Percentiles rank a stretch among this genome's conserved stretches.
phyloP scores from a whole-genome alignment of 2,888 invertebrate genomes.

The Orchestes rusci region DNA sequence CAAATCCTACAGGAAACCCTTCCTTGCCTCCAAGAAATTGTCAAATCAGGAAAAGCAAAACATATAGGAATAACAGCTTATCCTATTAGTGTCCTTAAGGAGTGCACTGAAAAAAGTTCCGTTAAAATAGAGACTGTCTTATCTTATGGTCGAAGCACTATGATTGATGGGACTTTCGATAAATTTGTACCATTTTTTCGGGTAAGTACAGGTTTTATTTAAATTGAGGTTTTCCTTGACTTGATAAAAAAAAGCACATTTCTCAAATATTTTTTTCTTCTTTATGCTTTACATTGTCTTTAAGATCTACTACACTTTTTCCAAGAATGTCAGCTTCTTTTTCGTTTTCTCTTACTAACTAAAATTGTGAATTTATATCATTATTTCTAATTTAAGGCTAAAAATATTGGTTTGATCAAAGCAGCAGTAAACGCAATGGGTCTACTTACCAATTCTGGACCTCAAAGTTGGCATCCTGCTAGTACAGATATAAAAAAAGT shows the following conservation, averaged over 20 bases:
- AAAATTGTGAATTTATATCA: slow-evolving; percentile 3
- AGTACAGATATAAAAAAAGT: slow-evolving; percentile 53
- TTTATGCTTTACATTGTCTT: no score
- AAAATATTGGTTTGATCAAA: slow-evolving; percentile 73
- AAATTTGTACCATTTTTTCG: slow-evolving; percentile 69
- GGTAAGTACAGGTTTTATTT: no score
- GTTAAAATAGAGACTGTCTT: slow-evolving; percentile 61
- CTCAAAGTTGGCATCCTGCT: slow-evolving; percentile 78
- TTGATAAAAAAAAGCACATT: no score
- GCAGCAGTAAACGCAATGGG: slow-evolving; percentile 81
- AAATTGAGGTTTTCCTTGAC: no score
- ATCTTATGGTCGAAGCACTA: slow-evolving; percentile 71
- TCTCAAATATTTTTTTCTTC: no score
- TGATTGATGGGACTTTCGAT: slow-evolving; percentile 70
- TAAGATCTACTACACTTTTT: slow-evolving; percentile 2
- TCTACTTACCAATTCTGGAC: slow-evolving; percentile 66
- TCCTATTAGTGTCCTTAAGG: slow-evolving; percentile 67
- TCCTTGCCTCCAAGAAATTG: slow-evolving; percentile 69
- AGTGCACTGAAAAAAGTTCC: slow-evolving; percentile 57
- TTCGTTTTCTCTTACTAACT: no score
- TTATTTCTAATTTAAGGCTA: no score
- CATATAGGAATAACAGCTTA: slow-evolving; percentile 86
- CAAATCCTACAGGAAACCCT: slow-evolving; percentile 78
- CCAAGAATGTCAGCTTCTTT: no score
- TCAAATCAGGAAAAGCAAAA: slow-evolving; percentile 63